phyloP scores from a whole-genome alignment of 1,140 invertebrate genomes.

The Papilio aristodemus region DNA sequence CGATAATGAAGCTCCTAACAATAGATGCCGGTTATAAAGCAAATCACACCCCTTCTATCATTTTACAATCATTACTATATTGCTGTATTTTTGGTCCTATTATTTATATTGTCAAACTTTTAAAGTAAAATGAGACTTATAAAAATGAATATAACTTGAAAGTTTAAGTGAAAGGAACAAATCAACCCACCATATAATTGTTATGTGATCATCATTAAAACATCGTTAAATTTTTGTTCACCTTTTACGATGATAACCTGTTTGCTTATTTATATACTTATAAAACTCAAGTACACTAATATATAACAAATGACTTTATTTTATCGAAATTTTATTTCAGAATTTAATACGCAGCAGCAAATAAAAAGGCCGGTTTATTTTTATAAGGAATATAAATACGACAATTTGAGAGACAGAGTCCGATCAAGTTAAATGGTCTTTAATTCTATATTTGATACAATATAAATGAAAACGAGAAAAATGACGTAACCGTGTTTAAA shows the following conservation, averaged over 20 bases:
- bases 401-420: background rate
- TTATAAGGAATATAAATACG: background rate
- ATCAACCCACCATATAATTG: background rate
- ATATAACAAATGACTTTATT: background rate
- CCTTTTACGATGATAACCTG: background rate
- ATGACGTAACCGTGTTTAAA: background rate
- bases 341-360: background rate
- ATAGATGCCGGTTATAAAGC: no score
- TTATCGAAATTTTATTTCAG: background rate
- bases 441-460: background rate
- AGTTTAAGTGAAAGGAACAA: slow-evolving; percentile 7
- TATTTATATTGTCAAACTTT: background rate
- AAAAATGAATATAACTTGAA: background rate
- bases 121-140: background rate
- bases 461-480: background rate
- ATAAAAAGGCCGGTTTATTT: background rate
- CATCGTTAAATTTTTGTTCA: background rate
- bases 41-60: no score
- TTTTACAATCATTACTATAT: no score
- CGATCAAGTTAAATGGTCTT: background rate
- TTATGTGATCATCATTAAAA: background rate
- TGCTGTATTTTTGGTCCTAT: no score
- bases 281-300: background rate
- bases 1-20: no score
- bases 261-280: background rate